These are phyloP conservation scores for Clarias platycephalus DNA, from an alignment of 2,797 vertebrate species.

Conservation along the genomic window DNA sequence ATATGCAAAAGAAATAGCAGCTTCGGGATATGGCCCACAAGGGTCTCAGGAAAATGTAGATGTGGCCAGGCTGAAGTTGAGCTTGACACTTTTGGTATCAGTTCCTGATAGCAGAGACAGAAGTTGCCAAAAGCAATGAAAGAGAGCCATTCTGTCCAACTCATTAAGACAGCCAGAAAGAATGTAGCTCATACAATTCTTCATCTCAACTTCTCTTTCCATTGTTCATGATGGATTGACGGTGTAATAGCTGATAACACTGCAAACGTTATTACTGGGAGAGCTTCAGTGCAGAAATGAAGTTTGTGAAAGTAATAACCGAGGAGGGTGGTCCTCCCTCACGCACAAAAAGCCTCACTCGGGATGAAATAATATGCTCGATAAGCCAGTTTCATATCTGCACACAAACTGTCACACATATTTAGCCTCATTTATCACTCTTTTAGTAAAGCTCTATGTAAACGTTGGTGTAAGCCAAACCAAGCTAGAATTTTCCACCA, in stretches of 20 bases:
- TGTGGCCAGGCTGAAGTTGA: background rate
- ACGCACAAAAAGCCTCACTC: background rate
- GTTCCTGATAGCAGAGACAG: background rate
- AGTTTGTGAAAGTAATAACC: constrained; percentile 22
- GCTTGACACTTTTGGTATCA: background rate
- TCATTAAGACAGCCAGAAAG: constrained; percentile 12
- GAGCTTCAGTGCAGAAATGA: constrained; percentile 9
- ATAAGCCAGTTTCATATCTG: constrained; percentile 25
- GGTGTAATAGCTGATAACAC: constrained; percentile 14
- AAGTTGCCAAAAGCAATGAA: constrained; percentile 16
- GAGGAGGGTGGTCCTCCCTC: background rate
- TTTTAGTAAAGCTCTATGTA: background rate
- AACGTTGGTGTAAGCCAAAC: background rate
- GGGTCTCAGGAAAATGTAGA: background rate
- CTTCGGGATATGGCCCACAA: background rate
- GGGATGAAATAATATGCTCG: constrained; percentile 31
- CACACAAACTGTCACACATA: background rate
- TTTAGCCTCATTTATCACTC: background rate
- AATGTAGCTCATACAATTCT: constrained; percentile 30
- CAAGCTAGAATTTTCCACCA: background rate
- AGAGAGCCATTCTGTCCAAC: background rate
- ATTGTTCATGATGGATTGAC: background rate
- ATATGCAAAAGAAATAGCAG: background rate
- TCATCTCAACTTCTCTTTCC: constrained; percentile 42
- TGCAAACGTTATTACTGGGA: constrained; percentile 18